Conservation (phyloP, 2,797 vertebrate genomes). For the Gadopsis marmoratus region DNA sequence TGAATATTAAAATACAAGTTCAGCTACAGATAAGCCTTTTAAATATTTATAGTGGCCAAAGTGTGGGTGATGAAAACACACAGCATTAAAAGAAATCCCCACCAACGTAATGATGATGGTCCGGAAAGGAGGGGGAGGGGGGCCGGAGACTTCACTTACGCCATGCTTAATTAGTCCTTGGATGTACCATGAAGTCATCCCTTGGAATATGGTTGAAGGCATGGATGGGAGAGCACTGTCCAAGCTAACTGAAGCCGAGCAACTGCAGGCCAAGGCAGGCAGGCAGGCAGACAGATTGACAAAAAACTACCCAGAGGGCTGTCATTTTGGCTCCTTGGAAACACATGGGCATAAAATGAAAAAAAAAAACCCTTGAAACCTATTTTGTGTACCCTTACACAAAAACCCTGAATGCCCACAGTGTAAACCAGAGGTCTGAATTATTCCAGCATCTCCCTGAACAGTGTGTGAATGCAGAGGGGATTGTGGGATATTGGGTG, state of each 20-base stretch:
- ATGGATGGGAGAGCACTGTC: conserved; percentile 27
- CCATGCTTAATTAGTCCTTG: conserved; percentile 38
- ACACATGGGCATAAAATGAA: neutral
- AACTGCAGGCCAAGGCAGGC: neutral
- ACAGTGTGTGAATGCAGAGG: neutral
- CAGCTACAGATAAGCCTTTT: conserved; percentile 78
- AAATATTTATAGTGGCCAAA: conserved; percentile 77
- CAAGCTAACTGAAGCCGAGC: neutral
- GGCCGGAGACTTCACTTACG: conserved; percentile 30
- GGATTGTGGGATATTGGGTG: neutral
- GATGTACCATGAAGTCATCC: conserved; percentile 20
- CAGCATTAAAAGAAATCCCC: conserved; percentile 35
- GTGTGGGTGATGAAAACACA: conserved; percentile 54
- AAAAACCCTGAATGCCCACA: conserved; percentile 31
- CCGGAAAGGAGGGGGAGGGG: conserved; percentile 16
- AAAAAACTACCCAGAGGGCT: neutral
- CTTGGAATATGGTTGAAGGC: conserved; percentile 13
- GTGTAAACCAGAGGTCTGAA: conserved; percentile 22
- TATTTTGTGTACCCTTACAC: conserved; percentile 8
- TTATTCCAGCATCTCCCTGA: conserved; percentile 19
- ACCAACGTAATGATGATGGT: conserved; percentile 56
- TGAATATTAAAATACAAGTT: conserved; percentile 81
- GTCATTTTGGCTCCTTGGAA: neutral
- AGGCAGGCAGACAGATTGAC: neutral
- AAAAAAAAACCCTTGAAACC: too few species aligned